Percentiles rank a stretch among this genome's conserved stretches.
Conservation (phyloP, 2,113 vertebrate genomes). For the Strix aluco region DNA sequence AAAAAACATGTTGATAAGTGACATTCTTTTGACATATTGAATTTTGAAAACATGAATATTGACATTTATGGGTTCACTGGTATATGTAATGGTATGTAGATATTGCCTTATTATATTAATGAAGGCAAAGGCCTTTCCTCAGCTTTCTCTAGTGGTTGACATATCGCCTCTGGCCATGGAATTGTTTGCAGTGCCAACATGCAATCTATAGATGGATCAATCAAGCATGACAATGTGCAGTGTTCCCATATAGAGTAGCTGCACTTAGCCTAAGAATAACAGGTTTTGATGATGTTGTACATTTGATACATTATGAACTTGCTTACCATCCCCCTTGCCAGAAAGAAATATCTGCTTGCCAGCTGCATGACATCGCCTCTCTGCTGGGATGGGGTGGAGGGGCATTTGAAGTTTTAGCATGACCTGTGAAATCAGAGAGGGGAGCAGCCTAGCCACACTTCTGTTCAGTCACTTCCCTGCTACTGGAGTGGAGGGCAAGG, state of each 20-base stretch:
- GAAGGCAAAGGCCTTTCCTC: not conserved
- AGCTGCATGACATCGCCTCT: not conserved
- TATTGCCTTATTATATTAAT: not conserved
- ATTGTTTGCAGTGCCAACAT: not conserved
- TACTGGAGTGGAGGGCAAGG: not conserved
- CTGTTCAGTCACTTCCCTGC: not conserved
- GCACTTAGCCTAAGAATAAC: not conserved
- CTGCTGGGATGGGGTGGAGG: accelerated
- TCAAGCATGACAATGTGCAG: not conserved
- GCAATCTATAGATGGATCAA: not conserved
- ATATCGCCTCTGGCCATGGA: not conserved
- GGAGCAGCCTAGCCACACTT: not conserved
- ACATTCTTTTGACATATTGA: not conserved
- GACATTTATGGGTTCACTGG: not conserved
- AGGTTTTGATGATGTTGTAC: not conserved
- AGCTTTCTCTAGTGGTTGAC: not conserved
- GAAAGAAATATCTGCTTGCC: not conserved
- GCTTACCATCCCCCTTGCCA: not conserved
- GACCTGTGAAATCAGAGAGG: not conserved
- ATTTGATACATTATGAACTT: not conserved
- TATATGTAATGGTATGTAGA: not conserved
- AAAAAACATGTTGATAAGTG: not conserved
- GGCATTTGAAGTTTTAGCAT: not conserved
- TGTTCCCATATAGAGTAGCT: not conserved
- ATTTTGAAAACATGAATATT: not conserved